Percentiles rank a stretch among this genome's conserved stretches.
Conservation (phyloP, 2,888 invertebrate genomes). For the Cotesia congregata region DNA sequence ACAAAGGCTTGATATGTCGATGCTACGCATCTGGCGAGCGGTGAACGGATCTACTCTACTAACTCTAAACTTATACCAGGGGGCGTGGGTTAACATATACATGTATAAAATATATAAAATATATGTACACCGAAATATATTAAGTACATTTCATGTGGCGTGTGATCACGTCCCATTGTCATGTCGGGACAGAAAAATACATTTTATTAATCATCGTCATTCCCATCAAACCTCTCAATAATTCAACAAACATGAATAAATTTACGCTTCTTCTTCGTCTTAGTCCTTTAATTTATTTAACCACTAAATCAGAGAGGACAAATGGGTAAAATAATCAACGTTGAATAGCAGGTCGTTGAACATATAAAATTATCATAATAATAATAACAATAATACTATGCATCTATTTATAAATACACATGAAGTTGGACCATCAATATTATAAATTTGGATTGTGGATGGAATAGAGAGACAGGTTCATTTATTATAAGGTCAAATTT, state of each 20-base stretch:
- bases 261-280: neutral
- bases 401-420: too few species aligned
- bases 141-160: neutral
- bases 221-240: constrained; percentile 35
- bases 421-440: too few species aligned
- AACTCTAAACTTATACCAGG: constrained; percentile 45
- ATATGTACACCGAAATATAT: neutral
- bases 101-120: constrained; percentile 30
- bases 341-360: neutral
- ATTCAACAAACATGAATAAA: constrained; percentile 30
- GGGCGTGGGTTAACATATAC: constrained; percentile 52
- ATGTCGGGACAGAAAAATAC: neutral
- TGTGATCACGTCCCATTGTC: neutral
- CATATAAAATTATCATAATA: neutral
- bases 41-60: constrained; percentile 13
- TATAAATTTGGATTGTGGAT: too few species aligned
- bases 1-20: neutral
- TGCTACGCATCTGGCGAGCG: constrained; percentile 63
- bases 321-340: neutral
- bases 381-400: too few species aligned
- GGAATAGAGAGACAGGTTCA: too few species aligned
- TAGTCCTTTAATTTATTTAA: constrained; percentile 29
- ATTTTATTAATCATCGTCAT: constrained; percentile 40
- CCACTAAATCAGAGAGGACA: neutral
- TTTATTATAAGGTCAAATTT: too few species aligned